Conservation (phyloP, 2,888 invertebrate species). For the Drosophila sordidapex region DNA sequence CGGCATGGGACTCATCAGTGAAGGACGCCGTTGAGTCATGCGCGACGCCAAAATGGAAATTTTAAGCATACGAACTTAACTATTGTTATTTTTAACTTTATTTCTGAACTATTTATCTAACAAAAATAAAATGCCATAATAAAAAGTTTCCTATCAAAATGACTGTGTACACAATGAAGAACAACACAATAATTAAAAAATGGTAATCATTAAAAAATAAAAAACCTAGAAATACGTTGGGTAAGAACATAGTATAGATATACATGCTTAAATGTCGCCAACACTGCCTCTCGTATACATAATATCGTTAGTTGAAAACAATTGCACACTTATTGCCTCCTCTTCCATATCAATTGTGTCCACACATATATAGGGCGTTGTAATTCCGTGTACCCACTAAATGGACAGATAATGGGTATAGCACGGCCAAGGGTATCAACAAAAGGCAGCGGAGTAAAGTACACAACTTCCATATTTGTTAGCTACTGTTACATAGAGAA, state of each 20-base stretch:
- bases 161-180: constrained; percentile 4
- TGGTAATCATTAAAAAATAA: constrained; percentile 7
- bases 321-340: constrained; percentile 33
- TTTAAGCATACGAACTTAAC: not conserved
- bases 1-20: not conserved
- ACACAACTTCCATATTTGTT: not conserved
- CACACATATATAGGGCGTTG: not conserved
- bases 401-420: not conserved
- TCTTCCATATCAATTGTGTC: constrained; percentile 7
- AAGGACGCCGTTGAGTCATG: constrained; percentile 3
- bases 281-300: constrained; percentile 20
- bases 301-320: constrained; percentile 20
- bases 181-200: constrained; percentile 9
- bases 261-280: not conserved
- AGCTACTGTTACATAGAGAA: not conserved
- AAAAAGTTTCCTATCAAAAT: constrained; percentile 22
- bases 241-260: constrained; percentile 18
- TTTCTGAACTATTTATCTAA: constrained; percentile 7
- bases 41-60: not conserved
- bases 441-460: not conserved
- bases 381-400: not conserved
- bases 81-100: not conserved
- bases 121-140: not conserved
- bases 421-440: not conserved
- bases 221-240: not conserved